Base-by-base conservation (phyloP, 2,797 vertebrate species). In the Alauda arvensis region DNA sequence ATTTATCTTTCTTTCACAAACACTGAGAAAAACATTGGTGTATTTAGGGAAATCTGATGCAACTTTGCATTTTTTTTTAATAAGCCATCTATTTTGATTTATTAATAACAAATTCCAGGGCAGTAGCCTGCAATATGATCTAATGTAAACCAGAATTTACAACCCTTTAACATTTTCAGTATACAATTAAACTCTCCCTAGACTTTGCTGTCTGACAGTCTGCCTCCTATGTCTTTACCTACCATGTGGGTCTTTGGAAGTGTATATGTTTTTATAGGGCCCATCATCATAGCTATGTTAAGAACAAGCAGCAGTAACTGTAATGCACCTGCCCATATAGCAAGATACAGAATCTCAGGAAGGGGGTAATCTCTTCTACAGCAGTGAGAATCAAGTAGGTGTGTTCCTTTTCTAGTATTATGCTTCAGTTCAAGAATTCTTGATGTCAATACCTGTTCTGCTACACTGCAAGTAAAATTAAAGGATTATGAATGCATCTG, bases 321-420 rank as follows among this genome's bases (percentile, higher is more conserved):
- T 13, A 31, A 86, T 23, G 6, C 1, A 0, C 3, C 15, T 74
- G 15, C 9, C 16, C 11, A 5, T 31, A 29, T 1, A 63, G 29
- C 18, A 63, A 63, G 21, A 48, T 33, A 31, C 5, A 19, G 20
- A 65, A 37, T 77, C 14, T 33, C 24, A 40, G 25, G 56, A 78
- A 26, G 6, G 12, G 2, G 5, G 1, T 29, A 19, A 72, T 39
- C 6, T 71, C 9, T 62, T 76, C 34, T 56, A 31, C 3, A 40
- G 25, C 5, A 62, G 7, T 31, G 16, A 72, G 31, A 82, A 52
- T 61, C 10, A 59, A 59, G 29, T 19, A 45, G 28, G 19, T 18
- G 2, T 26, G 18, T 25, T 70, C 6, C 10, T 69, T 86, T 51
- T 40, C 28, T 39, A 42, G 5, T 8, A 11, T 70, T 66, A 39